Evolutionary conservation across 2,113 vertebrate genomes (phyloP), one percentile per base, ranked within the genome.

Genomic region (Nyctereutes procyonoides): DNA sequence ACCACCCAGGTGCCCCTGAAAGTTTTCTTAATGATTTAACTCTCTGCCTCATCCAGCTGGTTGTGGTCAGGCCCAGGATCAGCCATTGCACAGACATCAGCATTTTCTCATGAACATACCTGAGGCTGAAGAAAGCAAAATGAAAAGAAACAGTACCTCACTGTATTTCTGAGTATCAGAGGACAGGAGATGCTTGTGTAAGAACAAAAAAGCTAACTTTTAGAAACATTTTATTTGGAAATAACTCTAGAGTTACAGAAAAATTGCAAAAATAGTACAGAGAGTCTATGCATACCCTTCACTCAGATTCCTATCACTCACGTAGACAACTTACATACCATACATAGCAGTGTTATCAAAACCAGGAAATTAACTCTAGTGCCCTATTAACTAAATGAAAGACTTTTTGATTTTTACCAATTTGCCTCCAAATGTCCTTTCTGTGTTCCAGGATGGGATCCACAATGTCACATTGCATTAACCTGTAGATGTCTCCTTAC

Each of bases 241-340:
- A 93, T 69, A 67, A 90, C 76, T 96, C 79, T 90, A 74, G 76
- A 93, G 32, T 97, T 88, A 55, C 22, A 83, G 30, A 77, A 84
- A 97, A 74, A 48, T 58, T 30, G 2, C 58, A 86, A 96, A 93
- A 93, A 95, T 53, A 63, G 26, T 86, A 71, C 26, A 9, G 38
- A 16, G 8, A n/a, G 1, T 24, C 17, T 2, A 17, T 77, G 26
- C 53, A 73, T 89, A 82, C 15, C 32, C 32, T 95, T 95, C 56
- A 84, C 53, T 86, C 53, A 92, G 35, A 82, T 76, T 86, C 53
- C 77, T 51, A 24, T 86, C 63, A 51, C 67, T 86, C 63, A 51
- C 67, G n/a, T 84, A 80, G 84, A 58, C 38, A 94, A 85, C 14
- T 83, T 77, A 55, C 79, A 76, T 58, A 43, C 73, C 83, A 85